phyloP scores from a whole-genome alignment of 1,140 invertebrate genomes.

The Drosophila truncata region DNA sequence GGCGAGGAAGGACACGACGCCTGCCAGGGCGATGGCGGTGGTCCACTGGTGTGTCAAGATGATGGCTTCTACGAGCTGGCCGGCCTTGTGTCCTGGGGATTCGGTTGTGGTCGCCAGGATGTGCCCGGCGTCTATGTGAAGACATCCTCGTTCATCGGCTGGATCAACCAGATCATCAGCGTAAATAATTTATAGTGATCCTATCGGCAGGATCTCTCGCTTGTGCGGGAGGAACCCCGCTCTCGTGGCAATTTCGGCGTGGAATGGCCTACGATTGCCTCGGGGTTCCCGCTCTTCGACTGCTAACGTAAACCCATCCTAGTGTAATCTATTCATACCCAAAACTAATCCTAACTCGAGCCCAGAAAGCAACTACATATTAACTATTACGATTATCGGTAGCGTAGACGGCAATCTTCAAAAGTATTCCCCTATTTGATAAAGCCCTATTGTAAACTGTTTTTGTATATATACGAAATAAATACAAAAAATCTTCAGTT shows the following conservation, averaged over 20 bases:
- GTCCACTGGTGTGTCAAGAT: constrained; percentile 95
- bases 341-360: constrained; percentile 54
- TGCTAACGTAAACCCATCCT: constrained; percentile 76
- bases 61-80: constrained; percentile 96
- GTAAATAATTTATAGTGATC: constrained; percentile 93
- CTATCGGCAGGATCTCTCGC: constrained; percentile 4
- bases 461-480: constrained; percentile 82
- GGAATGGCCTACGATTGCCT: constrained; percentile 52
- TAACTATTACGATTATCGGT: constrained; percentile 57
- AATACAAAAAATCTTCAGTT: constrained; percentile 63
- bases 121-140: constrained; percentile 98
- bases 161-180: constrained; percentile 98
- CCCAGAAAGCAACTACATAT: constrained; percentile 29
- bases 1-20: constrained; percentile 97
- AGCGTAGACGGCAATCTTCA: constrained; percentile 61
- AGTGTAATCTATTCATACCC: constrained; percentile 79
- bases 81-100: constrained; percentile 94
- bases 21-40: constrained; percentile 97
- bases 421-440: constrained; percentile 74
- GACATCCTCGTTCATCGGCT: constrained; percentile 96
- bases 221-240: constrained; percentile 56
- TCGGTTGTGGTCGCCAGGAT: constrained; percentile 94
- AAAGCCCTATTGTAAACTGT: constrained; percentile 70
- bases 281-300: constrained; percentile 58
- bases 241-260: constrained; percentile 60